These are phyloP conservation scores for Mustelus asterias DNA, from an alignment of 2,113 vertebrate species.

Conservation along the genomic window DNA sequence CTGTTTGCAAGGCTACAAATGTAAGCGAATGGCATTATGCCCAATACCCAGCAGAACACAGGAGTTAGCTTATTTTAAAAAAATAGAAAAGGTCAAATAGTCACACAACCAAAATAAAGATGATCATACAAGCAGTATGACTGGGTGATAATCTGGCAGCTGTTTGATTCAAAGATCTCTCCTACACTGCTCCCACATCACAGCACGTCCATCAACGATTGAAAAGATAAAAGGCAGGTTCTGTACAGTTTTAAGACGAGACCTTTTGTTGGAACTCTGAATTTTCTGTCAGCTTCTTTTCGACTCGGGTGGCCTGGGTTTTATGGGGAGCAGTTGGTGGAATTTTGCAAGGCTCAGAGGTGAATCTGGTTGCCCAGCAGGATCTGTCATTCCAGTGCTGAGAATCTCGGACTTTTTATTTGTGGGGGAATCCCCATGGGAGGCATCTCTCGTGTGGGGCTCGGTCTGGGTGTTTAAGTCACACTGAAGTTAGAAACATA, in stretches of 20 bases:
- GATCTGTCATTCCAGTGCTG: no score
- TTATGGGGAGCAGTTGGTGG: no score
- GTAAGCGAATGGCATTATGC: background rate
- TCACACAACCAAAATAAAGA: background rate
- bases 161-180: background rate
- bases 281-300: background rate
- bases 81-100: background rate
- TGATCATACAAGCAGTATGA: constrained; percentile 1
- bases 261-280: no score
- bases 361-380: no score
- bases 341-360: no score
- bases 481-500: no score
- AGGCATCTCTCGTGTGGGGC: no score
- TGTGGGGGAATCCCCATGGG: no score
- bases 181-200: background rate
- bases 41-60: background rate
- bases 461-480: no score
- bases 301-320: background rate
- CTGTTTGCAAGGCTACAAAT: background rate
- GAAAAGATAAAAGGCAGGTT: background rate
- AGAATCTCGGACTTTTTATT: no score
- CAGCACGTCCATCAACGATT: background rate
- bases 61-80: background rate
- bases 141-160: constrained; percentile 1
- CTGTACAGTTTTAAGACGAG: background rate